Evolutionary conservation across 1,140 invertebrate species (phyloP).

Genomic region (Notospermus geniculatus): DNA sequence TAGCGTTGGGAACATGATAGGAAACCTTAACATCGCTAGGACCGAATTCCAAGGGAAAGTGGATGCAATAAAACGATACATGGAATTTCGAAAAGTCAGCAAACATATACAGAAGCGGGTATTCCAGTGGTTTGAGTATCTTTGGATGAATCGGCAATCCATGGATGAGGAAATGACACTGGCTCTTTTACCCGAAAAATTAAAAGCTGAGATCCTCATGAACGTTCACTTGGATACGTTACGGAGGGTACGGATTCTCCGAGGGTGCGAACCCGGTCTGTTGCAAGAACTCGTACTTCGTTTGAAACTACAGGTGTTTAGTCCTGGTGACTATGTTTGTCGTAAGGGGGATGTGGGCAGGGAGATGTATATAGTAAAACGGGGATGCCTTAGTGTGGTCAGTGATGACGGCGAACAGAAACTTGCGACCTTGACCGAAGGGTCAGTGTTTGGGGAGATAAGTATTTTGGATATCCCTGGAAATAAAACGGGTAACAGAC

Average conservation of each 20-base stretch:
- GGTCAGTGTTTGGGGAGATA: constrained; percentile 74
- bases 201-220: constrained; percentile 29
- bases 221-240: constrained; percentile 29
- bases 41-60: constrained; percentile 24
- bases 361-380: constrained; percentile 52
- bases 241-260: constrained; percentile 21
- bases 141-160: constrained; percentile 22
- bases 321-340: constrained; percentile 29
- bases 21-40: constrained; percentile 23
- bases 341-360: constrained; percentile 39
- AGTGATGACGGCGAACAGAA: constrained; percentile 40
- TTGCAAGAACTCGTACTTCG: constrained; percentile 26
- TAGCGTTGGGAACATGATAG: constrained; percentile 31
- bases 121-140: constrained; percentile 31
- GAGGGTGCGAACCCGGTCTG: constrained; percentile 29
- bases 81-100: constrained; percentile 23
- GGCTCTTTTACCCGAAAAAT: constrained; percentile 18
- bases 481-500: constrained; percentile 31
- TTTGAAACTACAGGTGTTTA: constrained; percentile 27
- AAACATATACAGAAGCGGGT: constrained; percentile 24
- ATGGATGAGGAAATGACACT: constrained; percentile 25
- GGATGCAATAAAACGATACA: constrained; percentile 28
- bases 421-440: constrained; percentile 64
- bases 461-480: constrained; percentile 30
- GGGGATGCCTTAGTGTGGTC: constrained; percentile 41